Base-by-base conservation (phyloP, 2,888 invertebrate genomes). In the Danaus chrysippus region DNA sequence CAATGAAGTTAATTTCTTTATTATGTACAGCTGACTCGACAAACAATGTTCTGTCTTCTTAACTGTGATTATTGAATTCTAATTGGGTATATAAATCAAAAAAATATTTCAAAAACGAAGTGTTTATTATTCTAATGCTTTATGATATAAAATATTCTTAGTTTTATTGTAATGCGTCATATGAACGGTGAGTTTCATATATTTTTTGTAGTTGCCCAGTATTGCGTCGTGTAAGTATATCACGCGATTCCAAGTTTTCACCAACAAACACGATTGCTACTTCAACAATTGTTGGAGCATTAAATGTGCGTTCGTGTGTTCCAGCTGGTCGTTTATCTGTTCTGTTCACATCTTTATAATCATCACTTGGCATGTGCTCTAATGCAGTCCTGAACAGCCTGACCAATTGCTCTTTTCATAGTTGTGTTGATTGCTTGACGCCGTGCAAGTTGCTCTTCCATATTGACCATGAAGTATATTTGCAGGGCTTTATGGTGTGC, bases 351-450 rank as follows among this genome's bases (percentile, higher is more conserved):
- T 76, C 67, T 71, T 72, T 71, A 62, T 73, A 68, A 63, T 73
- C 66, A 72, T 76, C 74, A 69, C 53, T 64, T 72, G 73, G 75
- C 75, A 78, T 75, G 65, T 68, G 70, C 64, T 71, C 70, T 58
- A 70, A 68, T 46, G 70, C 68, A 61, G 15, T 70, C 60, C 68
- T 70, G 52, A 70, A 70, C 62, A 69, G 17, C 58, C 63, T 68
- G 68, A 69, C 67, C 62, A 73, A 71, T 42, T 71, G 70, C 70
- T 72, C 71, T 42, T 52, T 72, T 72, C 68, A 43, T 71, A 43
- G 42, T 68, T 65, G 67, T 46, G 53, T 70, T 68, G 62, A 70
- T 70, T 64, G 13, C 70, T 70, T 13, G 67, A 59, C 71, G 70
- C 19, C 69, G 70, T 58, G 71, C 68, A 71, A 71, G 70, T 72